Percentiles rank a stretch among this genome's conserved stretches.
phyloP scores from a whole-genome alignment of 1,140 invertebrate genomes.

The Leptinotarsa defecta region DNA sequence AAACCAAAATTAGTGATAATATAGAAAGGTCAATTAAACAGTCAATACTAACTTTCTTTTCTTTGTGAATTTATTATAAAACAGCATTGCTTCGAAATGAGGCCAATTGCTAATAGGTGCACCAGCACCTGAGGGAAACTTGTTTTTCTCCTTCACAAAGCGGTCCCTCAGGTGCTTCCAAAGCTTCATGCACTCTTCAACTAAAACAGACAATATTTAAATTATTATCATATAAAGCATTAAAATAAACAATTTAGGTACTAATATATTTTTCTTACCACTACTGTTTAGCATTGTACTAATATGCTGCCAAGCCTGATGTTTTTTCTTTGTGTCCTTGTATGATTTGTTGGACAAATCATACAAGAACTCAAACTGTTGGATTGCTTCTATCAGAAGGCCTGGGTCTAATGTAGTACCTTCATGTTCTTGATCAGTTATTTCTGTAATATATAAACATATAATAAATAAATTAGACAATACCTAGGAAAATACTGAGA shows the following conservation, averaged over 20 bases:
- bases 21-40: background rate
- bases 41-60: conserved; percentile 10
- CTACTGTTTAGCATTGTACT: background rate
- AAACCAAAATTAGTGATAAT: conserved; percentile 7
- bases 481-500: no score
- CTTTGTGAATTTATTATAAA: conserved; percentile 11
- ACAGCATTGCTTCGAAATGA: conserved; percentile 15
- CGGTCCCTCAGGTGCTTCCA: conserved; percentile 19
- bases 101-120: conserved; percentile 14
- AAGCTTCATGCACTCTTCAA: conserved; percentile 14
- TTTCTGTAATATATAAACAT: no score
- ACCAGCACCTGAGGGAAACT: conserved; percentile 10
- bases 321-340: conserved; percentile 26
- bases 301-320: conserved; percentile 23
- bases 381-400: conserved; percentile 16
- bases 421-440: no score
- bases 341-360: conserved; percentile 14
- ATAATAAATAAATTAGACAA: no score
- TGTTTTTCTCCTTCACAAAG: conserved; percentile 22
- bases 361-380: conserved; percentile 25
- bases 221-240: background rate
- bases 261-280: conserved; percentile 13
- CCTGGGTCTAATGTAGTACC: background rate
- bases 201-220: conserved; percentile 13
- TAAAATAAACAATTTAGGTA: background rate